Base-by-base conservation (phyloP, 2,888 invertebrate species). In the Thecocarcelia acutangulata region DNA sequence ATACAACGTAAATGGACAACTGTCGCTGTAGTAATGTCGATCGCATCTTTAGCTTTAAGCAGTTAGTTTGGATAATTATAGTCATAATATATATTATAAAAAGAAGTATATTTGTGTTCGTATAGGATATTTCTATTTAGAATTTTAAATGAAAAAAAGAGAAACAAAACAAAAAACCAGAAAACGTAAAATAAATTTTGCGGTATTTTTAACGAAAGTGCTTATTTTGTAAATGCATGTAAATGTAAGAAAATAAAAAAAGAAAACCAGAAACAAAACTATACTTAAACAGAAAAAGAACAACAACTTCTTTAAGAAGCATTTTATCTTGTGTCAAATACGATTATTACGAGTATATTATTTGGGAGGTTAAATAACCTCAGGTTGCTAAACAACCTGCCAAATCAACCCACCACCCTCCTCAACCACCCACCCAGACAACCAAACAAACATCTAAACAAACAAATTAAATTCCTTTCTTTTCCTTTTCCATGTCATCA, bases 181-280 rank as follows among this genome's bases (percentile, higher is more conserved):
- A 81, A 81, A 82, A 75, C 82, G 82, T 78, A 82, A 82, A 89
- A 80, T 80, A 84, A 86, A 85, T 88, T 89, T 90, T 89, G 89
- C 90, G 88, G 89, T 89, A 90, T 90, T 90, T 90, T 90, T 86
- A 82, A 82, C 82, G 74, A 82, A 87, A 87, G 87, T 87, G 90
- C 90, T 90, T 90, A 90, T 90, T 90, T 90, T 90, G 90, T 90
- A 90, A 89, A 90, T 90, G 90, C 90, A 90, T 90, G 88, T 90
- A 89, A 88, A 89, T 89, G 87, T 89, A 90, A 89, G 87, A 86
- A 85, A 85, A 87, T 83, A 84, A 86, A 85, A 84, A 83, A 87
- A 77, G 54, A 37, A 21, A 76, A 73, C 64, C 21, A 56, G 66
- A 78, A 58, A 58, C 58, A 33, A 58, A 15, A 72, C 40, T 58